A percentile compares a stretch with the other conserved stretches of the same genome.
phyloP scores from a whole-genome alignment of 2,113 vertebrate species.

The Platanista minor region DNA sequence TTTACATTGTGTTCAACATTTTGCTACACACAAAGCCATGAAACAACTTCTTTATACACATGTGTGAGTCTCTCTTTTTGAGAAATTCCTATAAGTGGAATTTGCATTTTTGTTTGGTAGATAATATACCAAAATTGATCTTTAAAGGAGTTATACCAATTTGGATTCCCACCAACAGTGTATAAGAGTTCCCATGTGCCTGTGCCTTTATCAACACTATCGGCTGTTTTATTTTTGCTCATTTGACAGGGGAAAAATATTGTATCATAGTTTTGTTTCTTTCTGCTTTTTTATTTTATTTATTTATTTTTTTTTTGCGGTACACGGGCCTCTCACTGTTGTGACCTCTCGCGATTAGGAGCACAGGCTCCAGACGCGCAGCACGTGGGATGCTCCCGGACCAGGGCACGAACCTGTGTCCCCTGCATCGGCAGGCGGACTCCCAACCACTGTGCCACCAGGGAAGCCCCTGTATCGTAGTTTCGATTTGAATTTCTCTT shows the following conservation, averaged over 20 bases:
- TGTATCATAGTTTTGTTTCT: neutral
- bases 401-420: too few species aligned
- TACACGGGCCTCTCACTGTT: too few species aligned
- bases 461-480: fast-evolving
- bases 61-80: neutral
- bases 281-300: too few species aligned
- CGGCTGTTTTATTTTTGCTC: neutral
- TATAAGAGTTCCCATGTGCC: neutral
- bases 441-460: too few species aligned
- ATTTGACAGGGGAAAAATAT: too few species aligned
- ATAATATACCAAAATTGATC: neutral
- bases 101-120: neutral
- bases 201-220: fast-evolving
- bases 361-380: too few species aligned
- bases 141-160: neutral
- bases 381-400: too few species aligned
- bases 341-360: too few species aligned
- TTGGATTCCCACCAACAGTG: fast-evolving
- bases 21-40: neutral
- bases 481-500: neutral
- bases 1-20: neutral
- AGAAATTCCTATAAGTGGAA: neutral
- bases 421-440: too few species aligned
- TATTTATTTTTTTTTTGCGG: too few species aligned
- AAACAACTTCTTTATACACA: neutral